Conservation (phyloP, 1,140 invertebrate species). For the Zaprionus capensis region DNA sequence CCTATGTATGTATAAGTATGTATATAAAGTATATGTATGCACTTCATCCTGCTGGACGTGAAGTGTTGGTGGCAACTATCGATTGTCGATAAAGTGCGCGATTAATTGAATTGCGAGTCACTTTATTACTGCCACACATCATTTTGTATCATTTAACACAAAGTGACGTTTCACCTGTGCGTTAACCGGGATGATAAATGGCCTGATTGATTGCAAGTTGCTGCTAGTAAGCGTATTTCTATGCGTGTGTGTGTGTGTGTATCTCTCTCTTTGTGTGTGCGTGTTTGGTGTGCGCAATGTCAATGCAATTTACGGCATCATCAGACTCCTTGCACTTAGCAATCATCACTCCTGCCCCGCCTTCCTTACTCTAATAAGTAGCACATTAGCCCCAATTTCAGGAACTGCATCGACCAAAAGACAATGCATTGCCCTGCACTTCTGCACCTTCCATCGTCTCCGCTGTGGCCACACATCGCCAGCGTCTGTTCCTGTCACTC, state of each 20-base stretch:
- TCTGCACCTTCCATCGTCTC: not conserved
- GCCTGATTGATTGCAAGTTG: slow-evolving; percentile 32
- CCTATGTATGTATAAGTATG: not conserved
- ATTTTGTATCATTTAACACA: slow-evolving; percentile 41
- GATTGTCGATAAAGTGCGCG: slow-evolving; percentile 15
- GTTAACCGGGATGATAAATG: slow-evolving; percentile 39
- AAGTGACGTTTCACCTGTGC: slow-evolving; percentile 23
- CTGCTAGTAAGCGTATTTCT: not conserved
- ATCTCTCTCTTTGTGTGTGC: not conserved
- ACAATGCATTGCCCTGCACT: not conserved
- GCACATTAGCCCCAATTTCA: slow-evolving; percentile 48
- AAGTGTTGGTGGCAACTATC: slow-evolving; percentile 10
- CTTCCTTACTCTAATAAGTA: slow-evolving; percentile 43
- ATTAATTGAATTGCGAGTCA: slow-evolving; percentile 35
- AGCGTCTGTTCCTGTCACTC: slow-evolving; percentile 17
- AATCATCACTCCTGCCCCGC: not conserved
- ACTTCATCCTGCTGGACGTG: not conserved
- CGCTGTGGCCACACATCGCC: not conserved
- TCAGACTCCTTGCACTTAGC: slow-evolving; percentile 44
- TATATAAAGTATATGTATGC: not conserved
- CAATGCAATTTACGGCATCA: slow-evolving; percentile 51
- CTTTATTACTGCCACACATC: slow-evolving; percentile 36
- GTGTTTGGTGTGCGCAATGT: slow-evolving; percentile 9
- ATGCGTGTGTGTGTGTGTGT: not conserved
- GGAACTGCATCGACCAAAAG: not conserved